phyloP scores from a whole-genome alignment of 1,140 invertebrate species.

The Brachionus sp. region DNA sequence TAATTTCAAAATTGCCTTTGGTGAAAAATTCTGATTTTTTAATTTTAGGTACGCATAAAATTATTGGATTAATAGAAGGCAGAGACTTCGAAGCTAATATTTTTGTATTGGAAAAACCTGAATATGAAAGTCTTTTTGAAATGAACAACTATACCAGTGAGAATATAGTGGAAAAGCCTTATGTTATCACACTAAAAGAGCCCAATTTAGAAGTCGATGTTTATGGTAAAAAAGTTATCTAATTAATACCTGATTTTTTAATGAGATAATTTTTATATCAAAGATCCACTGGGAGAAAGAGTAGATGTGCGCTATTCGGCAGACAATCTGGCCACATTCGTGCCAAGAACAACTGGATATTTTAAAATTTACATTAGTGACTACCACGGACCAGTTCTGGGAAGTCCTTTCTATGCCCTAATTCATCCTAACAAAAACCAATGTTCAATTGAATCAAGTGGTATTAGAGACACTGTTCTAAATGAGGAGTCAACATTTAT shows the following conservation, averaged over 20 bases:
- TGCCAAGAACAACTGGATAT: constrained; percentile 5
- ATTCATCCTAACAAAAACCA: not conserved
- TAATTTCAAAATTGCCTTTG: not conserved
- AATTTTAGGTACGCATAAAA: constrained; percentile 10
- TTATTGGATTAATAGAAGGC: constrained; percentile 15
- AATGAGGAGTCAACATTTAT: constrained; percentile 6
- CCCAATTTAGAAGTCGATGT: constrained; percentile 24
- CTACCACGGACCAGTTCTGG: constrained; percentile 15
- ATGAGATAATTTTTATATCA: not conserved
- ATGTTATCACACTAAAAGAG: not conserved
- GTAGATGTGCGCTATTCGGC: constrained; percentile 21
- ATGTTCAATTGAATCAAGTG: constrained; percentile 12
- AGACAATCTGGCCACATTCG: constrained; percentile 8
- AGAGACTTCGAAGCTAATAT: constrained; percentile 14
- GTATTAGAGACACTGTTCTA: not conserved
- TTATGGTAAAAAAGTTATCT: not conserved
- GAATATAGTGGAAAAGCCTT: constrained; percentile 7
- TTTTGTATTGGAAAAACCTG: constrained; percentile 8
- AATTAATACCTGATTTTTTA: not conserved
- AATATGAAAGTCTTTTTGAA: constrained; percentile 21
- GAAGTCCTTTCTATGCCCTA: constrained; percentile 20
- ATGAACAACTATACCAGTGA: constrained; percentile 1
- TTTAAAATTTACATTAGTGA: constrained; percentile 32
- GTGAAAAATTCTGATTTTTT: not conserved
- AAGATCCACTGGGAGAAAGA: not conserved